Evolutionary conservation across 2,888 invertebrate genomes (phyloP).

Genomic region (Hydrotaea diabolus): DNA sequence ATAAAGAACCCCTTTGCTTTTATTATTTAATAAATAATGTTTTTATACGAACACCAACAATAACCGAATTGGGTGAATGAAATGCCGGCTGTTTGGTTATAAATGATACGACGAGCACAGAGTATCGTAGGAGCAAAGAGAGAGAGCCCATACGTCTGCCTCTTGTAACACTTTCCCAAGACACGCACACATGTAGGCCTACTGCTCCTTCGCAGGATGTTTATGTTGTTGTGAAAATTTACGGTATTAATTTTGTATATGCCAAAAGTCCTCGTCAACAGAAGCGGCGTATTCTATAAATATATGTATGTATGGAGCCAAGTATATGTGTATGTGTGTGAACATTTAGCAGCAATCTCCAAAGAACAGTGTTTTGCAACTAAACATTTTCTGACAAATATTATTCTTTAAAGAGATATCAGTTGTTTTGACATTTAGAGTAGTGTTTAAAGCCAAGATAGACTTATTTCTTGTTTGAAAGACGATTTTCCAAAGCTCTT

Average conservation of each 20-base stretch:
- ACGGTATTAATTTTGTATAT: slow-evolving; percentile 48
- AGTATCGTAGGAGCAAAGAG: not conserved
- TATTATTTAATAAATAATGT: slow-evolving; percentile 59
- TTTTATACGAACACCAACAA: slow-evolving; percentile 9
- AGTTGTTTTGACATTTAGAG: too few relatives aligned
- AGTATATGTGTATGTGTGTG: not conserved
- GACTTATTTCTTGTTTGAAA: too few relatives aligned
- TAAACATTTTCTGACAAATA: not conserved
- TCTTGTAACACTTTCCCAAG: not conserved
- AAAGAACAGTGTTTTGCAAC: not conserved
- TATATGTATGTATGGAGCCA: too few relatives aligned
- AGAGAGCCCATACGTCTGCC: not conserved
- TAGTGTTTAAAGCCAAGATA: too few relatives aligned
- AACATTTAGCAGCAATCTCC: not conserved
- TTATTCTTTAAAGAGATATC: too few relatives aligned
- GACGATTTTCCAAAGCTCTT: too few relatives aligned
- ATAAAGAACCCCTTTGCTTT: slow-evolving; percentile 44
- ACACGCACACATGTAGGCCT: not conserved
- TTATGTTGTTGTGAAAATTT: slow-evolving; percentile 44
- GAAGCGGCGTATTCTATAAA: not conserved
- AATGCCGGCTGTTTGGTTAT: slow-evolving; percentile 7
- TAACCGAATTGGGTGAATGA: slow-evolving; percentile 7
- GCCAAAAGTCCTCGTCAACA: slow-evolving; percentile 35
- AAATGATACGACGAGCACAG: slow-evolving; percentile 17
- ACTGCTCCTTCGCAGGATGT: not conserved